Percentiles rank a stretch among this genome's conserved stretches.
These are phyloP conservation scores for Melanotaenia parkinsoni DNA, from an alignment of 2,797 vertebrate species.

Conservation along the genomic window DNA sequence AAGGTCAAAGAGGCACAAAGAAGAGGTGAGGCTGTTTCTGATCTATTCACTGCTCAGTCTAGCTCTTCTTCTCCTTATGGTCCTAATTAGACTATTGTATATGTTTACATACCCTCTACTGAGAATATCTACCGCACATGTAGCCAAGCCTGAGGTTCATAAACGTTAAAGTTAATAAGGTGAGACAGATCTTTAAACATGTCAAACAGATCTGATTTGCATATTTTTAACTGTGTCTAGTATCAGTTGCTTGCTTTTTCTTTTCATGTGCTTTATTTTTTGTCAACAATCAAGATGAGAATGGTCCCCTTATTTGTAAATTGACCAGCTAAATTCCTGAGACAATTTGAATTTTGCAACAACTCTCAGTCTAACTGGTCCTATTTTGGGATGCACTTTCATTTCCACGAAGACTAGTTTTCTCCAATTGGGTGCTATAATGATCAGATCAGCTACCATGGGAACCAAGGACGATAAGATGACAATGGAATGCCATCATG, in stretches of 20 bases:
- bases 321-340: constrained; percentile 16
- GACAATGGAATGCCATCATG: constrained; percentile 62
- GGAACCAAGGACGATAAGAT: constrained; percentile 71
- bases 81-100: constrained; percentile 67
- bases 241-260: constrained; percentile 17
- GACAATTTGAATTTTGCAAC: constrained; percentile 26
- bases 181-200: constrained; percentile 39
- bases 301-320: constrained; percentile 46
- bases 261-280: constrained; percentile 41
- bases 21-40: constrained; percentile 74
- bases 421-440: constrained; percentile 61
- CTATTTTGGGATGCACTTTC: constrained; percentile 40
- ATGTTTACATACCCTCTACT: constrained; percentile 65
- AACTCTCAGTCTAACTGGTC: constrained; percentile 16
- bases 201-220: constrained; percentile 25
- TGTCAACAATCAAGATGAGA: constrained; percentile 24
- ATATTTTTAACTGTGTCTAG: constrained; percentile 7
- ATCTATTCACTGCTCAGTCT: constrained; percentile 47
- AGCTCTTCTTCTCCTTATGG: constrained; percentile 49
- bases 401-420: constrained; percentile 47
- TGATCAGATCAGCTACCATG: constrained; percentile 71
- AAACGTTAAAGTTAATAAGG: constrained; percentile 53
- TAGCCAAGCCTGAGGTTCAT: constrained; percentile 42
- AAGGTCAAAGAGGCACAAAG: constrained; percentile 76
- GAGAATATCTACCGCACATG: constrained; percentile 44